phyloP scores from a whole-genome alignment of 2,113 vertebrate genomes.

The Catagonus wagneri region DNA sequence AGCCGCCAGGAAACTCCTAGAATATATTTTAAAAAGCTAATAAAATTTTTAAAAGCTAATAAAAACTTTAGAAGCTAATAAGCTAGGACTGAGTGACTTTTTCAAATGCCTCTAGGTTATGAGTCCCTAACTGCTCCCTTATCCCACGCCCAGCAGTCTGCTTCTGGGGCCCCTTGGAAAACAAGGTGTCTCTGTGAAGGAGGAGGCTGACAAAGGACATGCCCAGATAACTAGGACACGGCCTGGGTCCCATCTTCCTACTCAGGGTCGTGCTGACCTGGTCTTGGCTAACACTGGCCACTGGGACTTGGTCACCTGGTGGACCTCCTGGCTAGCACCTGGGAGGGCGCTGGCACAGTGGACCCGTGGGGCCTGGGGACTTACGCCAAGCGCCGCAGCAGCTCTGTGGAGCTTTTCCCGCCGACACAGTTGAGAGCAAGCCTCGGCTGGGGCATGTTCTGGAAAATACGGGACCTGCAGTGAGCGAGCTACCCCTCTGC shows the following conservation, averaged over 20 bases:
- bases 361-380: conserved; percentile 68
- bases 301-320: background rate
- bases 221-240: background rate
- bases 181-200: background rate
- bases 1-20: too few relatives aligned
- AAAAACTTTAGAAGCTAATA: conserved; percentile 45
- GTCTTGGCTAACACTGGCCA: background rate
- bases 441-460: conserved; percentile 92
- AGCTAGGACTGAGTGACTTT: background rate
- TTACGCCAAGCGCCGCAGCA: conserved; percentile 95
- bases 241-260: background rate
- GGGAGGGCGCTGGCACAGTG: rapidly evolving
- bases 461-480: conserved; percentile 44
- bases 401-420: conserved; percentile 95
- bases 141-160: background rate
- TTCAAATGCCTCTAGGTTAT: background rate
- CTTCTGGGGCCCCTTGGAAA: background rate
- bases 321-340: background rate
- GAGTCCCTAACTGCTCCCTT: background rate
- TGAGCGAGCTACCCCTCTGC: background rate
- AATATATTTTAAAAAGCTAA: too few relatives aligned
- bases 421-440: conserved; percentile 96
- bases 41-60: conserved; percentile 4
- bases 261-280: background rate
- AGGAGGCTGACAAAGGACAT: background rate